Evolutionary conservation across 2,888 invertebrate genomes (phyloP).

Genomic region (Lithophane ornitopus): DNA sequence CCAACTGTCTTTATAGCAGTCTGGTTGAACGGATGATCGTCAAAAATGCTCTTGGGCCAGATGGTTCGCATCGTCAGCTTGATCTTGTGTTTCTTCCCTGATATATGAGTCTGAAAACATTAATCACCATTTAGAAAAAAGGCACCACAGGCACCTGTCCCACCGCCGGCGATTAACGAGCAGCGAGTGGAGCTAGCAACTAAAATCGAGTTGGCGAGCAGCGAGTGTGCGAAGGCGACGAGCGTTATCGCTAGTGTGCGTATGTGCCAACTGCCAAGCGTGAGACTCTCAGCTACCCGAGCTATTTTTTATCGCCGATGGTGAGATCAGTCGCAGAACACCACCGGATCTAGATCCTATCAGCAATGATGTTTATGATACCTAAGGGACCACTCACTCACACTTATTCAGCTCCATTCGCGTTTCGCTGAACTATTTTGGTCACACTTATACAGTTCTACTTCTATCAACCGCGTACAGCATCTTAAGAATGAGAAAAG

Average conservation of each 20-base stretch:
- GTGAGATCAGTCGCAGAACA: not conserved
- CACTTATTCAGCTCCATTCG: no score
- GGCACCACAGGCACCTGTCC: not conserved
- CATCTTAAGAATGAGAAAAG: no score
- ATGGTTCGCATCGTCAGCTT: constrained; percentile 75
- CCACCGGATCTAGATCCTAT: not conserved
- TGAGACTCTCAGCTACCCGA: not conserved
- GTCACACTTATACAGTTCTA: no score
- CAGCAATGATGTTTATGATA: not conserved
- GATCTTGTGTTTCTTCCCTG: constrained; percentile 87
- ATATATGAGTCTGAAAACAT: constrained; percentile 84
- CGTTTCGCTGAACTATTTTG: no score
- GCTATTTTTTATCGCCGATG: not conserved
- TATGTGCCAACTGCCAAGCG: not conserved
- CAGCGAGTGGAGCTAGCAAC: not conserved
- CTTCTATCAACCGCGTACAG: no score
- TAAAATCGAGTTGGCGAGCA: not conserved
- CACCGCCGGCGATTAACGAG: not conserved
- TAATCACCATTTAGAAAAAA: not conserved
- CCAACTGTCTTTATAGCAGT: constrained; percentile 23
- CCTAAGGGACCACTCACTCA: no score
- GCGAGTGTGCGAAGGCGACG: no score
- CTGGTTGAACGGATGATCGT: constrained; percentile 77
- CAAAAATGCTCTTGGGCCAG: constrained; percentile 83
- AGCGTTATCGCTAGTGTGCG: not conserved